Evolutionary conservation across 2,888 invertebrate species (phyloP), one percentile per base, ranked within the genome.

Genomic region (Camptogramma bilineatum): DNA sequence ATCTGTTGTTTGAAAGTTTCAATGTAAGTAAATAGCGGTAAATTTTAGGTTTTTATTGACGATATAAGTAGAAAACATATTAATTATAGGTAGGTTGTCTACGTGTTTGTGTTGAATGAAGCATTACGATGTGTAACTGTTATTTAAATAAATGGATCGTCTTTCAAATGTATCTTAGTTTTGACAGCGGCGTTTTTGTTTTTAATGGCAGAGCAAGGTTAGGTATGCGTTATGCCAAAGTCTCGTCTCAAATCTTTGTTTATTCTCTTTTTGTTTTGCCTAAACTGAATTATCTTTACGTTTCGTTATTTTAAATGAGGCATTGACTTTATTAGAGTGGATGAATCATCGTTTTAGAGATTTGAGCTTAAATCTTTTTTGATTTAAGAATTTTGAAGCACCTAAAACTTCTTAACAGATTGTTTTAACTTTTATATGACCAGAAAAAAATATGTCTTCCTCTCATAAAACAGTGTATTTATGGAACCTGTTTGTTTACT

Each of bases 1-100:
- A 85, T 83, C 84, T 80, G 84, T 86, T 85, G 85, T 84, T 86
- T 83, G 86, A 90, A 88, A 89, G 84, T 82, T 85, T 87, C 78
- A 47, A 84, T 78, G 80, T n/a, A n/a, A n/a, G n/a, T 85, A 85
- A 82, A 84, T 91, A 90, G 90, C 88, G 87, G 90, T 90, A 88
- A 83, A 89, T 81, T 83, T 86, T 87, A 84, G 85, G 86, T 88
- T 88, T 86, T 72, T 68, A 68, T 65, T 68, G 76, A 80, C 82
- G 83, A 83, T 86, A 85, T 86, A 85, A 83, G 85, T 84, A 84
- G 81, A 78, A 81, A 85, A 87, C 84, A 84, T 88, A 90, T 88
- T 90, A 88, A 90, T 90, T 88, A 85, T 85, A 18, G 19, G 17
- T 54, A 42, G 17, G 16, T 31, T 70, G 73, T 76, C 73, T 78